These are phyloP conservation scores for Troides oblongomaculatus DNA, from an alignment of 2,888 invertebrate species.

Conservation along the genomic window DNA sequence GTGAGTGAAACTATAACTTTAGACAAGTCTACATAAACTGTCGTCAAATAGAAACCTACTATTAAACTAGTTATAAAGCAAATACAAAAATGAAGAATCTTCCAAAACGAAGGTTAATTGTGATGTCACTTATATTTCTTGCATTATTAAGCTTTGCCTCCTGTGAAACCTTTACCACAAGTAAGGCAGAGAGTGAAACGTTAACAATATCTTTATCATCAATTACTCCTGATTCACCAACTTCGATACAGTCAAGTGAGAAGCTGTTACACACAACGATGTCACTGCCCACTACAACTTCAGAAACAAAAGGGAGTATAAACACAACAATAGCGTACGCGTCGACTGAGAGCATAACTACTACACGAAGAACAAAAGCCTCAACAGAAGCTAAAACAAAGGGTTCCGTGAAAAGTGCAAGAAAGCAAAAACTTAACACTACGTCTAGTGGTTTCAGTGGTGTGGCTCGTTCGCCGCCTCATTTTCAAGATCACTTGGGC, in stretches of 20 bases:
- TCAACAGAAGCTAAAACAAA: slow-evolving; percentile 63
- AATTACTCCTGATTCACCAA: slow-evolving; percentile 46
- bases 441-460: slow-evolving; percentile 59
- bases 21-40: too few relatives aligned
- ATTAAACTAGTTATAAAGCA: background rate
- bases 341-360: slow-evolving; percentile 55
- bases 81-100: slow-evolving; percentile 24
- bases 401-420: slow-evolving; percentile 65
- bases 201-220: slow-evolving; percentile 51
- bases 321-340: slow-evolving; percentile 62
- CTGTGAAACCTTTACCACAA: slow-evolving; percentile 48
- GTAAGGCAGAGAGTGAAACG: slow-evolving; percentile 52
- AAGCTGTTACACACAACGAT: slow-evolving; percentile 57
- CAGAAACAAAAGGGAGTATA: slow-evolving; percentile 63
- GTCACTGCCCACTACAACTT: slow-evolving; percentile 53
- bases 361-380: slow-evolving; percentile 55
- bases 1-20: too few relatives aligned
- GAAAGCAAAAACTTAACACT: slow-evolving; percentile 68
- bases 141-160: slow-evolving; percentile 53
- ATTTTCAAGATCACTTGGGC: slow-evolving; percentile 82
- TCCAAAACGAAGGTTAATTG: slow-evolving; percentile 10
- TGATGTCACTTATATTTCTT: slow-evolving; percentile 35
- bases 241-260: slow-evolving; percentile 45
- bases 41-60: too few relatives aligned
- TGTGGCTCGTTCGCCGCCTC: slow-evolving; percentile 63